These are phyloP conservation scores for Sitobion miscanthi DNA, from an alignment of 1,140 invertebrate genomes.

Conservation along the genomic window DNA sequence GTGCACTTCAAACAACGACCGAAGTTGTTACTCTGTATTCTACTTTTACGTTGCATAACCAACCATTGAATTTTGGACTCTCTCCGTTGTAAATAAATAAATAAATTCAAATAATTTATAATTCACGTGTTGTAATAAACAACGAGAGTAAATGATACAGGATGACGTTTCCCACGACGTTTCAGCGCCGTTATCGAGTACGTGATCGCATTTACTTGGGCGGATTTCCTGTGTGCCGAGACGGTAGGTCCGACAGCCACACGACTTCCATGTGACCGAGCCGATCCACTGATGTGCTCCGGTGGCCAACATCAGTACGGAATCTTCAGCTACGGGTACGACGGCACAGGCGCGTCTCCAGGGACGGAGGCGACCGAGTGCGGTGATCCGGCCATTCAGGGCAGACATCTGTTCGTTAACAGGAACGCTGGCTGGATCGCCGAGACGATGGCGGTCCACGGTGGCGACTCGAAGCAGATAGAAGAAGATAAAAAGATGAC, in stretches of 20 bases:
- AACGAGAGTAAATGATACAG: neutral
- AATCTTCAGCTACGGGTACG: conserved; percentile 4
- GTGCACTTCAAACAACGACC: neutral
- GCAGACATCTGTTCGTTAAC: conserved; percentile 3
- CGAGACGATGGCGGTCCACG: neutral
- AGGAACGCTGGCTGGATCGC: neutral
- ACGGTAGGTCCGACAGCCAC: too few species aligned
- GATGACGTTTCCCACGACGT: neutral
- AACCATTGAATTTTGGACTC: neutral
- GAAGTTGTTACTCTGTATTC: neutral
- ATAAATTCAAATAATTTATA: neutral
- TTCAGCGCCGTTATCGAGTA: neutral
- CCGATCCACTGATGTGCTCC: neutral
- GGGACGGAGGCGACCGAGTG: neutral
- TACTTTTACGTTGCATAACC: neutral
- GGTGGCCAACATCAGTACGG: neutral
- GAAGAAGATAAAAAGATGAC: neutral
- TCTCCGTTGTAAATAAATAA: neutral
- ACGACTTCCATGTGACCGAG: neutral
- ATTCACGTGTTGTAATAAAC: neutral
- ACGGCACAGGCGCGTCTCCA: neutral
- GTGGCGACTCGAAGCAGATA: neutral
- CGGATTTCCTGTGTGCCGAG: neutral
- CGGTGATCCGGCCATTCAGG: neutral
- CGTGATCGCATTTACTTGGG: neutral